A percentile compares a stretch with the other conserved stretches of the same genome.
Evolutionary conservation across 1,140 invertebrate genomes (phyloP).

Genomic region (Alviniconcha marisindica): DNA sequence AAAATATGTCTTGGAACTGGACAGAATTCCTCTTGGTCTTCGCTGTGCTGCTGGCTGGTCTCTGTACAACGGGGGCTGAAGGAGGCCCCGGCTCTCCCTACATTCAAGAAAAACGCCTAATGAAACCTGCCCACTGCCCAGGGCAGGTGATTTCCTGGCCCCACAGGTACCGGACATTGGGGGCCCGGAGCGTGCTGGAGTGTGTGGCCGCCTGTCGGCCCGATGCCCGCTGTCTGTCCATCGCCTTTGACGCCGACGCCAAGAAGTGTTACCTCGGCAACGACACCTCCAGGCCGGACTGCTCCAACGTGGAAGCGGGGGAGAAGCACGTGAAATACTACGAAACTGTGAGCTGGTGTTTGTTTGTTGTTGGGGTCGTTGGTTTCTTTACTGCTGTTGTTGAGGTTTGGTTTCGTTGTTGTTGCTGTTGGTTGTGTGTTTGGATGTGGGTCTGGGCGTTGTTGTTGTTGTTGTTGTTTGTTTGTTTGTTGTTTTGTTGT

Average conservation of each 20-base stretch:
- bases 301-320: conserved; percentile 6
- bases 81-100: neutral
- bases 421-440: neutral
- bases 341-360: conserved; percentile 9
- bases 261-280: neutral
- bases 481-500: neutral
- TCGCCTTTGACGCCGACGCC: neutral
- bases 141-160: neutral
- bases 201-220: neutral
- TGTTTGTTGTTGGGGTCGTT: neutral
- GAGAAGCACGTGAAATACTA: neutral
- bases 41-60: neutral
- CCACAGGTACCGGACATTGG: neutral
- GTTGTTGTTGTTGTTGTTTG: neutral
- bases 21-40: neutral
- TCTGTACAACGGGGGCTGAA: neutral
- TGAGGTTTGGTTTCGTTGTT: neutral
- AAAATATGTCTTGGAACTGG: neutral
- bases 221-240: neutral
- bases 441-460: neutral
- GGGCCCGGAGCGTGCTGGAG: neutral
- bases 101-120: neutral
- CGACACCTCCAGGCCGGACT: conserved; percentile 11
- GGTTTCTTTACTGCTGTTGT: no score
- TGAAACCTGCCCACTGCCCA: neutral